A percentile compares a stretch with the other conserved stretches of the same genome.
These are phyloP conservation scores for Philopotamus ludificatus DNA, from an alignment of 1,140 invertebrate species.

Conservation along the genomic window DNA sequence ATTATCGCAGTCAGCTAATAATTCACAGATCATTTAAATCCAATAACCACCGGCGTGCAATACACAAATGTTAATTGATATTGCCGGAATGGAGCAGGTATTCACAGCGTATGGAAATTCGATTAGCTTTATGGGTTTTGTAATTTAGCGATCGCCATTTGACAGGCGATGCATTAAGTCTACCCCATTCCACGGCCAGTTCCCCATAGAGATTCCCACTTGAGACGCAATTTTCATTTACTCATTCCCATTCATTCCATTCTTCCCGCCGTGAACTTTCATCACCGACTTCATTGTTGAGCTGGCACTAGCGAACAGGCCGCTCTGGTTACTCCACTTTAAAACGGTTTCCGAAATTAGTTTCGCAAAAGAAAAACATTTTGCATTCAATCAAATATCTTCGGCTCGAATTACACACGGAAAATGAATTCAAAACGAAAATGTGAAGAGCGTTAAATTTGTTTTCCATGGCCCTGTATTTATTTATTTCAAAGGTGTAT, in stretches of 20 bases:
- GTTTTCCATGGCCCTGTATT: too few species aligned
- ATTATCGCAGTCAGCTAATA: too few species aligned
- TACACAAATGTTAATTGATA: too few species aligned
- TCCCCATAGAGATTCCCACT: slow-evolving; percentile 17
- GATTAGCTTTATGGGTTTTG: slow-evolving; percentile 9
- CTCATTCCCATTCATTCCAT: slow-evolving; percentile 38
- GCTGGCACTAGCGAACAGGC: too few species aligned
- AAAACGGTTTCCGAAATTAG: background rate
- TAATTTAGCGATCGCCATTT: slow-evolving; percentile 16
- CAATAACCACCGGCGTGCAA: too few species aligned
- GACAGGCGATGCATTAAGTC: slow-evolving; percentile 15
- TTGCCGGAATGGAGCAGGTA: too few species aligned
- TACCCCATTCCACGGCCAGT: background rate
- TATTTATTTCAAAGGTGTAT: too few species aligned
- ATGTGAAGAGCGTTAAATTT: too few species aligned
- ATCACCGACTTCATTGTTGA: slow-evolving; percentile 32
- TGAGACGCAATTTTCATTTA: slow-evolving; percentile 40
- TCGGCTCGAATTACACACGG: background rate
- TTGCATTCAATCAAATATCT: background rate
- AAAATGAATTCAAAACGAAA: too few species aligned
- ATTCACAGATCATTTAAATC: too few species aligned
- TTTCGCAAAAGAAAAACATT: background rate
- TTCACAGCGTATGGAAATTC: background rate
- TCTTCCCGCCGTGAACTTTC: slow-evolving; percentile 29
- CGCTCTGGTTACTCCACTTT: too few species aligned